Percentiles rank a stretch among this genome's conserved stretches.
Evolutionary conservation across 1,140 invertebrate genomes (phyloP).

Genomic region (Pissodes strobi): DNA sequence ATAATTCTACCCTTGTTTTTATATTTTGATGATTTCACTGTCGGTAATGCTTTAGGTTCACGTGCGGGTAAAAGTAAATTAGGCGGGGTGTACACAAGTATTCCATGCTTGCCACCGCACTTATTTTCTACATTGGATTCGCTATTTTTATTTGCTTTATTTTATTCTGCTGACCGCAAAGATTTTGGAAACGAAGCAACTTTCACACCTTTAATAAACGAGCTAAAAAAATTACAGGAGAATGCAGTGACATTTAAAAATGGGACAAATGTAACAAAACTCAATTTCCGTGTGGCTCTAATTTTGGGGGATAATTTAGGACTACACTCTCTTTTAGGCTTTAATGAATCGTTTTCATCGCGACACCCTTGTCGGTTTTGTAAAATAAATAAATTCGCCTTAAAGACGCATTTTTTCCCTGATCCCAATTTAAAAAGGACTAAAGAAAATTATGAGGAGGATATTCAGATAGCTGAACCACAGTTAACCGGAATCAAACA

Average conservation of each 20-base stretch:
- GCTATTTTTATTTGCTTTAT: not conserved
- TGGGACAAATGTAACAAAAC: not conserved
- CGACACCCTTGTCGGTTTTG: not conserved
- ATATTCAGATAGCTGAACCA: not conserved
- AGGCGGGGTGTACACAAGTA: too few relatives aligned
- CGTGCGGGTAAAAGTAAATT: not conserved
- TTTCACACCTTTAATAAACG: not conserved
- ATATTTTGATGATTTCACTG: not conserved
- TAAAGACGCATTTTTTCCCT: not conserved
- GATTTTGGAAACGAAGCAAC: not conserved
- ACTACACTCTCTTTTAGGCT: not conserved
- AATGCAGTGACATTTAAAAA: not conserved
- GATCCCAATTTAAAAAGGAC: not conserved
- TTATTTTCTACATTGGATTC: not conserved
- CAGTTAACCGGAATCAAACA: not conserved
- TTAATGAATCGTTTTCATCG: not conserved
- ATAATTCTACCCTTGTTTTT: not conserved
- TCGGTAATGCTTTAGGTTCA: not conserved
- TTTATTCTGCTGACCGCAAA: not conserved
- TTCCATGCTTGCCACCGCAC: not conserved
- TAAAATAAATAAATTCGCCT: not conserved
- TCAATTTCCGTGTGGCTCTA: not conserved
- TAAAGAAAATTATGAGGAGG: not conserved
- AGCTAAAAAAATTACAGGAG: not conserved
- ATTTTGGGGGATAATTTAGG: constrained; percentile 1